Conservation (phyloP, 2,797 vertebrate species). For the Myotis vivesi region DNA sequence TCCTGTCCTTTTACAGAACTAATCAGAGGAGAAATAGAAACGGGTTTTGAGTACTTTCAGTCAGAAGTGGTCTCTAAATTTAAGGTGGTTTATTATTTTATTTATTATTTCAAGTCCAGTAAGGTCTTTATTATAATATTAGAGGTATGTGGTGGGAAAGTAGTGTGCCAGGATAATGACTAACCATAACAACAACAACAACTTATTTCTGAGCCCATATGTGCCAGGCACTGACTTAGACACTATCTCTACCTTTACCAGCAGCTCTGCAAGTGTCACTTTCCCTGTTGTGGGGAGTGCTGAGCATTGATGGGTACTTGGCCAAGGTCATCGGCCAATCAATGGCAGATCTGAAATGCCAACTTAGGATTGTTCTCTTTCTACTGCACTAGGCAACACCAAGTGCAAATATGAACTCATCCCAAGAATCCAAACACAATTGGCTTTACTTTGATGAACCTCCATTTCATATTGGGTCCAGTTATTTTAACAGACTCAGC, state of each 20-base stretch:
- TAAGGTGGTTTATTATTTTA: not conserved
- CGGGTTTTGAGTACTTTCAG: not conserved
- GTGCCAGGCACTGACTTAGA: not conserved
- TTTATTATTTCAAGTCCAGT: not conserved
- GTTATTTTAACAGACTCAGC: conserved; percentile 1
- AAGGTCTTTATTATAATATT: not conserved
- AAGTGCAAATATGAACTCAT: not conserved
- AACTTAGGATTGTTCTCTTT: not conserved
- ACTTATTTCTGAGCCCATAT: not conserved
- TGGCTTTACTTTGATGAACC: not conserved
- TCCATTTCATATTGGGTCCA: not conserved
- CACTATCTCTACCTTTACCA: not conserved
- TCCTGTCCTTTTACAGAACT: not conserved
- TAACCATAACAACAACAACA: not conserved
- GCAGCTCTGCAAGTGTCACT: not conserved
- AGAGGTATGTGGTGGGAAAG: not conserved
- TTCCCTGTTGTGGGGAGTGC: not conserved
- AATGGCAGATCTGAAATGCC: not conserved
- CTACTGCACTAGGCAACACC: not conserved
- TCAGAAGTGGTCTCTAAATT: conserved; percentile 25
- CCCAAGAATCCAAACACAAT: not conserved
- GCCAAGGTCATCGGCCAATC: not conserved
- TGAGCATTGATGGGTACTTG: not conserved
- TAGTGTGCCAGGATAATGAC: not conserved
- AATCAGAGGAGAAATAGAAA: not conserved